Percentiles rank a stretch among this genome's conserved stretches.
phyloP scores from a whole-genome alignment of 2,888 invertebrate genomes.

The Mythimna albipuncta region DNA sequence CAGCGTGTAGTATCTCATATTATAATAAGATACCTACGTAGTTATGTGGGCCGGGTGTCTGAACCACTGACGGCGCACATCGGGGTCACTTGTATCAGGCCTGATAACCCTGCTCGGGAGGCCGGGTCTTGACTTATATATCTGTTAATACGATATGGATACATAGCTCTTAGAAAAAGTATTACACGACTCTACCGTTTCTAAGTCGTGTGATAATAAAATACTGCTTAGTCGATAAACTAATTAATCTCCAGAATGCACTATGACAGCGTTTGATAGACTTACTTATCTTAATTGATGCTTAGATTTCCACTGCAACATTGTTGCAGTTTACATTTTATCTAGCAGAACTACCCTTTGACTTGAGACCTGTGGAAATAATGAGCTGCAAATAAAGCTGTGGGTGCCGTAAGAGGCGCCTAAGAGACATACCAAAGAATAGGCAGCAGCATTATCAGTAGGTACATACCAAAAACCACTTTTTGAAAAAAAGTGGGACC shows the following conservation, averaged over 20 bases:
- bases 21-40: constrained; percentile 39
- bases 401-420: too few species aligned
- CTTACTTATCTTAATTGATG: constrained; percentile 4
- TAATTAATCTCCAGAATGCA: background rate
- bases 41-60: constrained; percentile 62
- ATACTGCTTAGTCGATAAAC: background rate
- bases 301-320: background rate
- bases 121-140: constrained; percentile 68
- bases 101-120: constrained; percentile 74
- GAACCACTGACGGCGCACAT: constrained; percentile 48
- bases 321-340: background rate
- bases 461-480: too few species aligned
- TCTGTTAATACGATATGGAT: constrained; percentile 42
- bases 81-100: constrained; percentile 62
- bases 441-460: too few species aligned
- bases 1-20: constrained; percentile 32
- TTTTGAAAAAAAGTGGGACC: too few species aligned
- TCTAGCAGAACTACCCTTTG: background rate
- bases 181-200: constrained; percentile 42
- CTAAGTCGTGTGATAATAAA: constrained; percentile 16
- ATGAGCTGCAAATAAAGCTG: too few species aligned
- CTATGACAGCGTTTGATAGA: background rate
- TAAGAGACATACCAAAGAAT: too few species aligned
- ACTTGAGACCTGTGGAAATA: too few species aligned
- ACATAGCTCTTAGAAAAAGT: constrained; percentile 24